Evolutionary conservation across 2,888 invertebrate species (phyloP).

Genomic region (Stegana nigrithorax): DNA sequence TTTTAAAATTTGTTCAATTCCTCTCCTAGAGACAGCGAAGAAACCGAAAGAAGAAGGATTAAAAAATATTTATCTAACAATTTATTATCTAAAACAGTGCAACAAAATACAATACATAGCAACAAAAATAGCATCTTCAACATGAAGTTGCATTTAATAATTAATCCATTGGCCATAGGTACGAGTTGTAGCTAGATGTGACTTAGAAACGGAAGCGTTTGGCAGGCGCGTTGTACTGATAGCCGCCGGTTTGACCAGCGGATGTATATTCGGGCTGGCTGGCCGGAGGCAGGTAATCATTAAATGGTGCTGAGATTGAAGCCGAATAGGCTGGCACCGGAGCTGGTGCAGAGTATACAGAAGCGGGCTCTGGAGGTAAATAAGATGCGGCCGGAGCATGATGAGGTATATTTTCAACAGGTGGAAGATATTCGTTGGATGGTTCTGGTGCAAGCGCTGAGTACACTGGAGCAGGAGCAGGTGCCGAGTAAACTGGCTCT

Average conservation of each 20-base stretch:
- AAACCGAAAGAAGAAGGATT: too few species aligned
- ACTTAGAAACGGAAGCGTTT: constrained; percentile 55
- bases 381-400: constrained; percentile 27
- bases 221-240: constrained; percentile 52
- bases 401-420: constrained; percentile 30
- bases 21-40: too few species aligned
- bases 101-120: too few species aligned
- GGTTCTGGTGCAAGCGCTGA: constrained; percentile 18
- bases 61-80: too few species aligned
- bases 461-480: constrained; percentile 23
- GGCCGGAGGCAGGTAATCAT: constrained; percentile 9
- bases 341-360: constrained; percentile 34
- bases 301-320: constrained; percentile 27
- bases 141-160: too few species aligned
- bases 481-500: constrained; percentile 9
- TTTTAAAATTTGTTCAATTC: too few species aligned
- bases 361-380: constrained; percentile 24
- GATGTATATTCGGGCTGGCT: constrained; percentile 14
- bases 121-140: too few species aligned
- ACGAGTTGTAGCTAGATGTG: too few species aligned
- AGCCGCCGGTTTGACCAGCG: constrained; percentile 32
- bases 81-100: too few species aligned
- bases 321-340: constrained; percentile 31
- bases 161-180: too few species aligned
- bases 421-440: constrained; percentile 31